These are phyloP conservation scores for Aleiodes testaceus DNA, from an alignment of 2,888 invertebrate genomes.

Conservation along the genomic window DNA sequence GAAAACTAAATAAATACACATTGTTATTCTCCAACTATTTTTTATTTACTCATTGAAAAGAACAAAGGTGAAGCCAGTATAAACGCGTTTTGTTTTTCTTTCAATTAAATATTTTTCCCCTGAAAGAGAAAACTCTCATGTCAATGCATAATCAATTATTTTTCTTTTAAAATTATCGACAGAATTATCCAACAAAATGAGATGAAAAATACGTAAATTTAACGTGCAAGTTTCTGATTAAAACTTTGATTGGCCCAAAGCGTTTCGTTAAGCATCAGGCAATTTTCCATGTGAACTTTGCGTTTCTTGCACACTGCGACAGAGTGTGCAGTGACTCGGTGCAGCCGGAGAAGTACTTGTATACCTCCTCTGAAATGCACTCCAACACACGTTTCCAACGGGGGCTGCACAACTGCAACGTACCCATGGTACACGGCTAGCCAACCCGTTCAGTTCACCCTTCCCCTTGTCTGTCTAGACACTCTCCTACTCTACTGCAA, in stretches of 20 bases:
- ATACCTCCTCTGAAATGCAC: conserved; percentile 45
- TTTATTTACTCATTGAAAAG: no score
- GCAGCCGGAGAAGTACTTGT: conserved; percentile 39
- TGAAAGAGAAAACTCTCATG: no score
- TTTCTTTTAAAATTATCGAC: no score
- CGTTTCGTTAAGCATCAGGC: neutral
- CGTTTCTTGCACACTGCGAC: conserved; percentile 31
- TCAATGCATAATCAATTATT: no score
- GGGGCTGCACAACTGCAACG: conserved; percentile 49
- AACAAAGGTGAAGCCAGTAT: no score
- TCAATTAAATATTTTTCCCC: no score
- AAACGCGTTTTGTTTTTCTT: no score
- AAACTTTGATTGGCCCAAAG: conserved; percentile 7
- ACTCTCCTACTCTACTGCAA: conserved; percentile 69
- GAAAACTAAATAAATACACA: neutral
- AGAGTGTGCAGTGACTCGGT: conserved; percentile 32
- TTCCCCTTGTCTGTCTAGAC: conserved; percentile 68
- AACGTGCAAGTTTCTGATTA: neutral
- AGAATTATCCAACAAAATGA: neutral
- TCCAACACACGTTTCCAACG: conserved; percentile 42
- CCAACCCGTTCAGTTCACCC: conserved; percentile 64
- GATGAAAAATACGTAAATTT: neutral
- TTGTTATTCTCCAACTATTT: no score
- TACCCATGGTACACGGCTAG: conserved; percentile 53
- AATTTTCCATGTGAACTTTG: conserved; percentile 9